Conservation (phyloP, 1,140 invertebrate genomes). For the Trachymyrmex cornetzi region DNA sequence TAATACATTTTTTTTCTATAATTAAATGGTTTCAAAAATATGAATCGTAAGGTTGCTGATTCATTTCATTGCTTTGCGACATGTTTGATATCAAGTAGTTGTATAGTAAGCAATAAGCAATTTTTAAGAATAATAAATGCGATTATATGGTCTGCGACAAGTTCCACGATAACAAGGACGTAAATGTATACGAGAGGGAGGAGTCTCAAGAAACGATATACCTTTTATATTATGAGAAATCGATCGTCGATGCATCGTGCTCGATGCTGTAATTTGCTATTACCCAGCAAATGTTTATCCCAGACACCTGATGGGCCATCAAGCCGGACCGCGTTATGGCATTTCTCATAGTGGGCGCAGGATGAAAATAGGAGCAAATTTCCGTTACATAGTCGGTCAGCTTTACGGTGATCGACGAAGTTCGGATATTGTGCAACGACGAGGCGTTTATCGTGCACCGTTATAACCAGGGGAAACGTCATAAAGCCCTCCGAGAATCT, state of each 20-base stretch:
- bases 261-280: conserved; percentile 22
- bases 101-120: too few relatives aligned
- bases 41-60: neutral
- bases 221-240: neutral
- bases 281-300: conserved; percentile 23
- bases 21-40: neutral
- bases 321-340: neutral
- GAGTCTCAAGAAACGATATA: neutral
- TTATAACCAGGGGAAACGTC: conserved; percentile 51
- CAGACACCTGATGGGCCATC: neutral
- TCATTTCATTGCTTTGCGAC: neutral
- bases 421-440: conserved; percentile 50
- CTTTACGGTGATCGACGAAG: conserved; percentile 59
- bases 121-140: neutral
- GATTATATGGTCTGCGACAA: conserved; percentile 7
- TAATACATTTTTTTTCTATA: neutral
- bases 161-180: neutral
- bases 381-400: conserved; percentile 48
- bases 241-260: neutral
- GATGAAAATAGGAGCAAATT: conserved; percentile 57
- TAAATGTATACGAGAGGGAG: neutral
- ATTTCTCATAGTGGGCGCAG: neutral
- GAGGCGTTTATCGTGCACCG: conserved; percentile 41
- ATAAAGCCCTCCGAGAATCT: conserved; percentile 48
- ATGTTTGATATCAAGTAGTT: neutral